phyloP scores from a whole-genome alignment of 2,888 invertebrate species.

The Eucera pruinosa region DNA sequence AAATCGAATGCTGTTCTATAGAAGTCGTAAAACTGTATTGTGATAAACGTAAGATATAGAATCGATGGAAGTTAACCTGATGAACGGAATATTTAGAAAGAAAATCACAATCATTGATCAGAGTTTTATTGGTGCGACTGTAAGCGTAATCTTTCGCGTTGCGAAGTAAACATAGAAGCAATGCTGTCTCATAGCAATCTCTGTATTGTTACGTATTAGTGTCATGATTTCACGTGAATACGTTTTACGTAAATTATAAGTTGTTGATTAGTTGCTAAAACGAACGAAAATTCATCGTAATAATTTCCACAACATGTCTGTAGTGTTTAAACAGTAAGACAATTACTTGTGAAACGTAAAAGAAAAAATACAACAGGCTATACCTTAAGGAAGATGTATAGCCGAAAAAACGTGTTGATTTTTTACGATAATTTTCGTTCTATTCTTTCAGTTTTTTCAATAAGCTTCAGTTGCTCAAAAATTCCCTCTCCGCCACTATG shows the following conservation, averaged over 20 bases:
- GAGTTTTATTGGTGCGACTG: constrained; percentile 5
- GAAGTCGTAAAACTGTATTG: constrained; percentile 28
- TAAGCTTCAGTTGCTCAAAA: constrained; percentile 57
- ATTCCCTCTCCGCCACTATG: constrained; percentile 43
- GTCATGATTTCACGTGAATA: constrained; percentile 19
- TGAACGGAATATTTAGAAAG: not conserved
- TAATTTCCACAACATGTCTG: not conserved
- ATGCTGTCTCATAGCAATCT: constrained; percentile 52
- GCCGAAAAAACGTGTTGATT: not conserved
- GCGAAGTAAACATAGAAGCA: constrained; percentile 25
- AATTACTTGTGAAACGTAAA: not conserved
- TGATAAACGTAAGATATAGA: constrained; percentile 40
- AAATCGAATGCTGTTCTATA: constrained; percentile 14
- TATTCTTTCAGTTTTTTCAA: constrained; percentile 21
- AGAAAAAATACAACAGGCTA: not conserved
- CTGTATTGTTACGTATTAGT: constrained; percentile 74
- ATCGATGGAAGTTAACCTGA: constrained; percentile 27
- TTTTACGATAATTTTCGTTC: constrained; percentile 30
- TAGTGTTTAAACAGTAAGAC: not conserved
- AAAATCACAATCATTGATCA: constrained; percentile 7
- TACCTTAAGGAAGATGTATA: not conserved
- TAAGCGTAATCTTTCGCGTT: constrained; percentile 11
- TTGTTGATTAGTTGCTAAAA: constrained; percentile 76
- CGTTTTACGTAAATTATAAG: constrained; percentile 63
- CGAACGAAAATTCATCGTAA: constrained; percentile 37